These are phyloP conservation scores for Phyllotreta striolata DNA, from an alignment of 2,888 invertebrate genomes.

Conservation along the genomic window DNA sequence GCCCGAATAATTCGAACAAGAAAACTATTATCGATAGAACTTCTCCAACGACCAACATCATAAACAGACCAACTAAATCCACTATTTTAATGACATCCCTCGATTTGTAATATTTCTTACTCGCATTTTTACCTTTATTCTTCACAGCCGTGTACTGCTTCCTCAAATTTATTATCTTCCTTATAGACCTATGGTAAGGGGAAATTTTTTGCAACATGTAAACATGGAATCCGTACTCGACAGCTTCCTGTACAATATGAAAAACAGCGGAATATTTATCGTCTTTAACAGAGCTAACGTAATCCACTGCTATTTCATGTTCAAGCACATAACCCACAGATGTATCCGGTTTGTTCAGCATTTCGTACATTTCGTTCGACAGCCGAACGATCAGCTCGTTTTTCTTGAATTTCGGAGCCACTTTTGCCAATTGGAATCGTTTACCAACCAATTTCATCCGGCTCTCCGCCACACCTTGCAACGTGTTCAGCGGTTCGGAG, in stretches of 20 bases:
- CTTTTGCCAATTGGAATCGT: not conserved
- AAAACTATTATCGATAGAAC: not conserved
- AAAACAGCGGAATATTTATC: constrained; percentile 5
- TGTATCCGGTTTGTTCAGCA: not conserved
- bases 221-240: constrained; percentile 10
- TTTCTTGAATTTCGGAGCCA: not conserved
- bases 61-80: constrained; percentile 17
- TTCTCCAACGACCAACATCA: constrained; percentile 8
- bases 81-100: not conserved
- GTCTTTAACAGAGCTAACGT: not conserved
- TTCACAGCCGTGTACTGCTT: not conserved
- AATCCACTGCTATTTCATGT: constrained; percentile 4
- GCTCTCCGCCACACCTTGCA: constrained; percentile 4
- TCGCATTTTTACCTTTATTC: not conserved
- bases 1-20: constrained; percentile 4
- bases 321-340: constrained; percentile 13
- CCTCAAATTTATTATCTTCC: not conserved
- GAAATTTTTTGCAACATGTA: constrained; percentile 16
- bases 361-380: not conserved
- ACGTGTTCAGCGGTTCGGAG: not conserved
- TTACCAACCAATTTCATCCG: constrained; percentile 1
- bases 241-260: constrained; percentile 14
- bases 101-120: too few species aligned
- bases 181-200: constrained; percentile 4
- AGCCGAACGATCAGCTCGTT: not conserved